Evolutionary conservation across 1,140 invertebrate genomes (phyloP).

Genomic region (Reticulitermes speratus): DNA sequence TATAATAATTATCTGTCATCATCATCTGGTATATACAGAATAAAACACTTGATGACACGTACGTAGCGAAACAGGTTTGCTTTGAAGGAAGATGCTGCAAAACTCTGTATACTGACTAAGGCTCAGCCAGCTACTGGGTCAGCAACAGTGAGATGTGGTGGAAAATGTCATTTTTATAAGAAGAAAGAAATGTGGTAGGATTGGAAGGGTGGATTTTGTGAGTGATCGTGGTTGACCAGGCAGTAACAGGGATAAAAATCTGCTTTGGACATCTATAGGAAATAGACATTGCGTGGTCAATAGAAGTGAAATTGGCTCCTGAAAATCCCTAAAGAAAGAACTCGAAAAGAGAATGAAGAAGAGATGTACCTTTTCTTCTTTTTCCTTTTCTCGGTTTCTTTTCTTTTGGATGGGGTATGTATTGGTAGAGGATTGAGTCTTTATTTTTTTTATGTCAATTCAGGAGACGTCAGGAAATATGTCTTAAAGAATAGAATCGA

Average conservation of each 20-base stretch:
- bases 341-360: neutral
- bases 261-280: neutral
- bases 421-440: neutral
- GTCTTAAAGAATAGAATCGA: neutral
- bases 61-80: no score
- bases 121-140: neutral
- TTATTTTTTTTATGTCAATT: neutral
- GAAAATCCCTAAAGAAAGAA: neutral
- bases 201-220: neutral
- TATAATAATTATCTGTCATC: no score
- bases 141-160: neutral
- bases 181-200: neutral
- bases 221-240: neutral
- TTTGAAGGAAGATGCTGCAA: neutral
- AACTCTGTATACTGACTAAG: neutral
- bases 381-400: neutral
- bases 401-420: neutral
- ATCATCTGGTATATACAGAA: no score
- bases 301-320: constrained; percentile 11
- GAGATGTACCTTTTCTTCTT: neutral
- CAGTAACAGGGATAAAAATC: neutral
- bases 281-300: neutral
- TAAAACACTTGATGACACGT: no score
- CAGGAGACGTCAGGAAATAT: neutral
- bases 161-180: constrained; percentile 14